Conservation (phyloP, 2,797 vertebrate species). For the Chrosomus eos region DNA sequence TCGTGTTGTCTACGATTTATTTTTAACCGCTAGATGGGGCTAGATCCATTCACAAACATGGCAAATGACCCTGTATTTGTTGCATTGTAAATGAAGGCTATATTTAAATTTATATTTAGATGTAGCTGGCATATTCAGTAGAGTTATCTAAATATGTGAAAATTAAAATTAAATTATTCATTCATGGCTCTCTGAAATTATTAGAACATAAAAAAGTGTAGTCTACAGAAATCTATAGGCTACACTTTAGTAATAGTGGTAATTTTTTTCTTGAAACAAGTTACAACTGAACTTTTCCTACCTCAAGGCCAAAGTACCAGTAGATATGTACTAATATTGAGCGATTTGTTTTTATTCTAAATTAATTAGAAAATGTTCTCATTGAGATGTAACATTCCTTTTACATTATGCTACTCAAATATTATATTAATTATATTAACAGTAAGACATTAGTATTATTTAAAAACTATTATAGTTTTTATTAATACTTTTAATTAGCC, state of each 20-base stretch:
- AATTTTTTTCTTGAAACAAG: neutral
- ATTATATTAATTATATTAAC: neutral
- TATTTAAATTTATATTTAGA: neutral
- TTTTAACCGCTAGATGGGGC: constrained; percentile 24
- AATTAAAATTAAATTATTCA: neutral
- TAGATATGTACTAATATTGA: neutral
- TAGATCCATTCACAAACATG: constrained; percentile 11
- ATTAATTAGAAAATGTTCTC: neutral
- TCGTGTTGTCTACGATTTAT: neutral
- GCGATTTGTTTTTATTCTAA: neutral
- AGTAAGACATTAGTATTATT: neutral
- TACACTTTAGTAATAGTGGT: neutral
- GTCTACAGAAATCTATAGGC: neutral
- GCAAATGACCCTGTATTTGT: neutral
- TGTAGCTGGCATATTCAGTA: neutral
- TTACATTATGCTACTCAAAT: neutral
- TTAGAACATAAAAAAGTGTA: neutral
- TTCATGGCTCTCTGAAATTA: neutral
- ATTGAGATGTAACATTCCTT: neutral
- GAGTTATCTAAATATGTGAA: neutral
- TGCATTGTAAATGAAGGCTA: neutral
- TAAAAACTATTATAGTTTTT: neutral
- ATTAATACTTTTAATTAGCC: neutral
- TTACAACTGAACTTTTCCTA: neutral
- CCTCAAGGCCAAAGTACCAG: neutral